A percentile compares a stretch with the other conserved stretches of the same genome.
Evolutionary conservation across 2,797 vertebrate species (phyloP).

Genomic region (Pithecia hirsuta): DNA sequence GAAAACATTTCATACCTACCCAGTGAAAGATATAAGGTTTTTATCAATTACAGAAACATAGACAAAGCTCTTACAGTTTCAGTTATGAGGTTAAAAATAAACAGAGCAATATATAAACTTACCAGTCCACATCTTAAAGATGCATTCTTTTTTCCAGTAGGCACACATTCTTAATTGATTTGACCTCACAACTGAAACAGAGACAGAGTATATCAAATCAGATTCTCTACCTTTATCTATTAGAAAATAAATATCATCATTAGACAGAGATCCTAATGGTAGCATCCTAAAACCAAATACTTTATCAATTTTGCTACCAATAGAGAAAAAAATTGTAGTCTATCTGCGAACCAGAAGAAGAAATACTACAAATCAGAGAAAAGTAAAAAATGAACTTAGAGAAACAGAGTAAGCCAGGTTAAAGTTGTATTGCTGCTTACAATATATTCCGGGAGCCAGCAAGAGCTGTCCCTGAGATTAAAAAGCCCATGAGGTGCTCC

Average conservation of each 20-base stretch:
- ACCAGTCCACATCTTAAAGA: neutral
- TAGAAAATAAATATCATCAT: neutral
- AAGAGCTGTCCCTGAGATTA: neutral
- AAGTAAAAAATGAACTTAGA: neutral
- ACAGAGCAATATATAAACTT: neutral
- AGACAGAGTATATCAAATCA: neutral
- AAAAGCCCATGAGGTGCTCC: accelerated
- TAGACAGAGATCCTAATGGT: neutral
- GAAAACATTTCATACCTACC: constrained; percentile 7
- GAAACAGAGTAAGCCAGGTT: neutral
- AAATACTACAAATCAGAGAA: neutral
- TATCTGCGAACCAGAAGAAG: neutral
- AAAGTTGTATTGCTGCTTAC: neutral
- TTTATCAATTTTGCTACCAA: neutral
- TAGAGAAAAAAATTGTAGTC: neutral
- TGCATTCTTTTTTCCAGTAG: neutral
- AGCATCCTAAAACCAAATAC: neutral
- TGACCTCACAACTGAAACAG: neutral
- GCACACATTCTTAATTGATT: neutral
- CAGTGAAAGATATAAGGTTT: neutral
- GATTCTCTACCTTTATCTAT: neutral
- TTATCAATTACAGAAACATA: neutral
- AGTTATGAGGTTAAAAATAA: neutral
- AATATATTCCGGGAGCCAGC: neutral
- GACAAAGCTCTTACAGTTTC: neutral